Evolutionary conservation across 2,797 vertebrate species (phyloP).

Genomic region (Halcyon chelicuti): DNA sequence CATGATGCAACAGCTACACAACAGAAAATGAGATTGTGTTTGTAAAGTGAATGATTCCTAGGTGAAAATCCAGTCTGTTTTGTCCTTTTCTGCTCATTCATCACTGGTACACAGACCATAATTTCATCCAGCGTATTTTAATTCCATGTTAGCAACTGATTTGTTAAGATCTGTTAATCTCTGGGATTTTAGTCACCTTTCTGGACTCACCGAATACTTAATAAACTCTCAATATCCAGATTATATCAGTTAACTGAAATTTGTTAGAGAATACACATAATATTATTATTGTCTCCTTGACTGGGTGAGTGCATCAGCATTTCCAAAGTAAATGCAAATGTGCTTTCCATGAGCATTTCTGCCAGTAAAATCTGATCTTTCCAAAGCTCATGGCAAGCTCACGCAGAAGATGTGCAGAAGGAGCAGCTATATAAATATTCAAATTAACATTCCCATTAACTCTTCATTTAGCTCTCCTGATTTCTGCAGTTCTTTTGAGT

Average conservation of each 20-base stretch:
- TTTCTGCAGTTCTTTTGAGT: neutral
- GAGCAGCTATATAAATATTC: neutral
- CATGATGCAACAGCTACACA: neutral
- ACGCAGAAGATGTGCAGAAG: neutral
- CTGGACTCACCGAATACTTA: neutral
- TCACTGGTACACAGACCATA: neutral
- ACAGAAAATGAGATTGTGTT: neutral
- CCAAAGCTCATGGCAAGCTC: neutral
- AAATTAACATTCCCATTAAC: neutral
- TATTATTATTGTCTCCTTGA: neutral
- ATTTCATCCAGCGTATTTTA: neutral
- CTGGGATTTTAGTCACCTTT: neutral
- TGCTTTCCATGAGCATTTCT: neutral
- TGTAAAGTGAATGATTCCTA: neutral
- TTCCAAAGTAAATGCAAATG: constrained; percentile 21
- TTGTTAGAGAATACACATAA: neutral
- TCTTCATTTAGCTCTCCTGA: neutral
- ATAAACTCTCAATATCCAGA: neutral
- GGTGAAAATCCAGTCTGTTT: neutral
- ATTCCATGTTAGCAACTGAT: neutral
- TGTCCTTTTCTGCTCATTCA: neutral
- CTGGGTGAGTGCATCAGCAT: neutral
- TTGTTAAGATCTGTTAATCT: neutral
- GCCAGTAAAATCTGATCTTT: constrained; percentile 22
- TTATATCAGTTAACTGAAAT: neutral